phyloP scores from a whole-genome alignment of 2,113 vertebrate genomes.

The Anolis carolinensis region DNA sequence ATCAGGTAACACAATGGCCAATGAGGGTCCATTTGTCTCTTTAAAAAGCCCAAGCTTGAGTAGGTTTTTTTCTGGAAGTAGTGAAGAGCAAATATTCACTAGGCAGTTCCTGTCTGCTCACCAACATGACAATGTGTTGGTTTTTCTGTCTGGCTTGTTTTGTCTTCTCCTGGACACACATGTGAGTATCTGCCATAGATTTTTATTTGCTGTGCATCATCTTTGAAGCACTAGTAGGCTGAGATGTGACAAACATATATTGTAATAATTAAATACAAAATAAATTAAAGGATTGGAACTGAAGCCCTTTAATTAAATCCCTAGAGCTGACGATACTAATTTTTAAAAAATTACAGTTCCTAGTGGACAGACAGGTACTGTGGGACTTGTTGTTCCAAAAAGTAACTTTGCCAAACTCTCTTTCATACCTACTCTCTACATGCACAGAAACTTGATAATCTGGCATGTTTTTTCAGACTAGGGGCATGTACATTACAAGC shows the following conservation, averaged over 20 bases:
- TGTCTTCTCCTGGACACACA: neutral
- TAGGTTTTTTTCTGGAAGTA: neutral
- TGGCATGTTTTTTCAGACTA: too few relatives aligned
- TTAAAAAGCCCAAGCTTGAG: neutral
- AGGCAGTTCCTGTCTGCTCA: neutral
- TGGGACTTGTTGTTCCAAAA: too few relatives aligned
- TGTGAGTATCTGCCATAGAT: neutral
- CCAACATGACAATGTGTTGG: neutral
- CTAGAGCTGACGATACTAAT: too few relatives aligned
- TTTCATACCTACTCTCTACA: too few relatives aligned
- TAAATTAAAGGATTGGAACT: neutral
- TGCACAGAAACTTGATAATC: too few relatives aligned
- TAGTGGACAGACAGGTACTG: too few relatives aligned
- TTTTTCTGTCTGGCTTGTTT: neutral
- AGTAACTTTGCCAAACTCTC: too few relatives aligned
- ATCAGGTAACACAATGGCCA: neutral
- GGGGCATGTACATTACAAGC: too few relatives aligned
- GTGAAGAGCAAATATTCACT: neutral
- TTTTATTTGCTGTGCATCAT: neutral
- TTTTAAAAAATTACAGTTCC: too few relatives aligned
- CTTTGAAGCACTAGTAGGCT: too few relatives aligned
- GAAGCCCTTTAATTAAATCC: neutral
- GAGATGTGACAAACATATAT: too few relatives aligned
- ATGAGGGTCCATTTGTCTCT: neutral
- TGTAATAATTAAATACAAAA: too few relatives aligned